These are phyloP conservation scores for Menura novaehollandiae DNA, from an alignment of 2,113 vertebrate species.

Conservation along the genomic window DNA sequence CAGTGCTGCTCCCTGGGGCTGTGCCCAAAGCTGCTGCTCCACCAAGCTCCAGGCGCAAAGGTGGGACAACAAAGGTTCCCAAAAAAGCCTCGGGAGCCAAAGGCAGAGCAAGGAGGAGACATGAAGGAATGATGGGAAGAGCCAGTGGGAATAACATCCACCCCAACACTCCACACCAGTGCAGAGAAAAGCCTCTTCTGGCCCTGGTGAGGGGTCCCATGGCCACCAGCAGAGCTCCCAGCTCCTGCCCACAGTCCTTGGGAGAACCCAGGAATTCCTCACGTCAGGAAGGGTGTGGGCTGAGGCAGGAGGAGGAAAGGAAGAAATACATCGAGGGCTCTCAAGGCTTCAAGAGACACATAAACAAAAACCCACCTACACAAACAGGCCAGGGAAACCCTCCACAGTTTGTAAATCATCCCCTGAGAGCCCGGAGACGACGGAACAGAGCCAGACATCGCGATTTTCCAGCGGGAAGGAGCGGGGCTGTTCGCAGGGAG, in stretches of 20 bases:
- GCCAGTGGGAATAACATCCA: background rate
- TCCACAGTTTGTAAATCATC: background rate
- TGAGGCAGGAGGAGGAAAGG: background rate
- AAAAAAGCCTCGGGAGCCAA: background rate
- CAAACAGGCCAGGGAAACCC: background rate
- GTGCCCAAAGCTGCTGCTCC: background rate
- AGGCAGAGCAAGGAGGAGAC: background rate
- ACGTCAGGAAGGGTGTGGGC: background rate
- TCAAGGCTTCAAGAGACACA: background rate
- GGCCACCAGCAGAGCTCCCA: fast-evolving
- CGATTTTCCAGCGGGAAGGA: background rate
- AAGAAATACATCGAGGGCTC: background rate
- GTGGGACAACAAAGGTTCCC: background rate
- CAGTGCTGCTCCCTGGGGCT: background rate
- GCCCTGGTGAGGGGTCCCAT: background rate
- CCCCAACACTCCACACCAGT: fast-evolving
- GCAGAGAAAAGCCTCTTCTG: background rate
- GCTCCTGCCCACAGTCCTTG: fast-evolving
- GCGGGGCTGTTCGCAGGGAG: fast-evolving
- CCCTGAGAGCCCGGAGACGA: background rate
- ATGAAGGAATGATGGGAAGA: background rate
- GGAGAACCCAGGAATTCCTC: background rate
- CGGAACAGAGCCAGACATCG: fast-evolving
- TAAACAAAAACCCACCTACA: background rate
- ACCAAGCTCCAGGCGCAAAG: background rate